Base-by-base conservation (phyloP, 2,113 vertebrate genomes). In the Naja naja region DNA sequence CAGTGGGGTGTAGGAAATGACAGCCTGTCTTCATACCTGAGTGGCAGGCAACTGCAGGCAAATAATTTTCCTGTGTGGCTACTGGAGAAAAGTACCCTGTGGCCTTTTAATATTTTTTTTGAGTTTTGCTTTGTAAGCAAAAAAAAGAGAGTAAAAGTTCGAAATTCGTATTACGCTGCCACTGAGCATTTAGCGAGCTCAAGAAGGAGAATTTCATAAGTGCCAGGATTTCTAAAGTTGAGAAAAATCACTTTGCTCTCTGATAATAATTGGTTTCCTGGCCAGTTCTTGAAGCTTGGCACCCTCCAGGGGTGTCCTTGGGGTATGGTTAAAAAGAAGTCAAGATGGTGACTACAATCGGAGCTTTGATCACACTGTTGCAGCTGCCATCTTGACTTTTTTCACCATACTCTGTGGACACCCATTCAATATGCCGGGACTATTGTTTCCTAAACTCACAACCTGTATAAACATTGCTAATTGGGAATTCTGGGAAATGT, bases 1-100 rank as follows among this genome's bases (percentile, higher is more conserved):
- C 96, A 96, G 95, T 0, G 74, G 94, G 96, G 92, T 94, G 96
- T n/a, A 89, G 74, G 94, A 95, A 96, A 96, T 97, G 97, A 98
- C 96, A 97, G 92, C 93, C 94, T 97, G 97, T 96, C 95, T 90
- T 92, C 93, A 95, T 93, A 90, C 91, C 69, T 96, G 96, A 97
- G 90, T 95, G 95, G 95, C 96, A 98, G 95, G 95, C 91, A 93
- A 95, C 81, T 91, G 90, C 89, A 93, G 85, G 91, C 88, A 95
- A 94, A 93, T 93, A 95, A 94, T 93, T 94, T 86, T 92, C 91
- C 0, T 0, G 23, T 60, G 34, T 0, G 1, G n/a, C 49, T 94
- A 94, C 47, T 81, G 81, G 30, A 86, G 14, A 88, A 11, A 85
- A 89, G n/a, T 14, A 34, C 92, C 85, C 85, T 85, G 0, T n/a